Evolutionary conservation across 2,888 invertebrate species (phyloP).

Genomic region (Macrophya annulata): DNA sequence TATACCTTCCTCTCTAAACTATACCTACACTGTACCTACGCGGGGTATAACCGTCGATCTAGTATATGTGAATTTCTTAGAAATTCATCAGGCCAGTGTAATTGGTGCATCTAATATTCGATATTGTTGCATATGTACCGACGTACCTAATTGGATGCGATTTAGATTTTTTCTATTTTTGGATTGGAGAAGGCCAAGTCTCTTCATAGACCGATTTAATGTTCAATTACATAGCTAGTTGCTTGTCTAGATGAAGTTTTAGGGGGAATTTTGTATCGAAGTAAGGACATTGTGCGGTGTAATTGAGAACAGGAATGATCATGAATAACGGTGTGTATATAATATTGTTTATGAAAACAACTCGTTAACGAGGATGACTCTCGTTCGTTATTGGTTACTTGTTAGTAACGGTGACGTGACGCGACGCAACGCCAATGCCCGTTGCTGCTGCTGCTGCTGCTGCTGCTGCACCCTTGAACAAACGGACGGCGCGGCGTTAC

Average conservation of each 20-base stretch:
- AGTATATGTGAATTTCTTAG: not conserved
- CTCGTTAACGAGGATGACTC: slow-evolving; percentile 77
- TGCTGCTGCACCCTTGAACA: slow-evolving; percentile 30
- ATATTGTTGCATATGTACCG: not conserved
- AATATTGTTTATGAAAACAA: slow-evolving; percentile 78
- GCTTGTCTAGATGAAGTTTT: too few relatives aligned
- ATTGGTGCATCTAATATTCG: too few relatives aligned
- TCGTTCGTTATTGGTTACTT: slow-evolving; percentile 65
- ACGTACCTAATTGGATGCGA: not conserved
- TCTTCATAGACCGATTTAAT: too few relatives aligned
- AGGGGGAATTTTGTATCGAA: too few relatives aligned
- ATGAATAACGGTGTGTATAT: slow-evolving; percentile 32
- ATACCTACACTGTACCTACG: not conserved
- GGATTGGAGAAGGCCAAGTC: too few relatives aligned
- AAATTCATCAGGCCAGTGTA: not conserved
- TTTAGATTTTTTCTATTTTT: not conserved
- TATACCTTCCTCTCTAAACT: slow-evolving; percentile 29
- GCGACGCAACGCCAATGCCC: not conserved
- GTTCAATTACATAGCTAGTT: too few relatives aligned
- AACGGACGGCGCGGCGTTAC: not conserved
- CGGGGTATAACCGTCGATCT: not conserved
- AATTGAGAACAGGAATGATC: not conserved
- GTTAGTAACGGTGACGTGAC: slow-evolving; percentile 45
- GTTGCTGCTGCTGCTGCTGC: too few relatives aligned
- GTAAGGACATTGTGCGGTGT: too few relatives aligned